These are phyloP conservation scores for Plutella xylostella DNA, from an alignment of 2,888 invertebrate species.

Conservation along the genomic window DNA sequence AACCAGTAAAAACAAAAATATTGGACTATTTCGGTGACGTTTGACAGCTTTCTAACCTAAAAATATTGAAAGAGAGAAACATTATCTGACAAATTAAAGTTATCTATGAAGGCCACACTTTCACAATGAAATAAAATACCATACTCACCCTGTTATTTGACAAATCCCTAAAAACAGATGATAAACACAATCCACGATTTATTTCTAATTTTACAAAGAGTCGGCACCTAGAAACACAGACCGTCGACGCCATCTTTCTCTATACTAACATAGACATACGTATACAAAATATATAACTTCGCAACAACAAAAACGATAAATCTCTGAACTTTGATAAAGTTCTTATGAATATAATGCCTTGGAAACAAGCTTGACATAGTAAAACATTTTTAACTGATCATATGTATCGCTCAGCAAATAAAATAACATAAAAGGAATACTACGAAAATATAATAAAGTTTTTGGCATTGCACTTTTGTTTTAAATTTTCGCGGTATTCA, in stretches of 20 bases:
- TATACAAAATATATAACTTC: neutral
- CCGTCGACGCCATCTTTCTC: constrained; percentile 71
- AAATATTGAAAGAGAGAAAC: constrained; percentile 25
- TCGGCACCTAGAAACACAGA: constrained; percentile 72
- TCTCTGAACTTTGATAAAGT: neutral
- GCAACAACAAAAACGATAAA: neutral
- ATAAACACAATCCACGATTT: constrained; percentile 69
- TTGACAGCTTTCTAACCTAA: constrained; percentile 39
- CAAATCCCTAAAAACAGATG: constrained; percentile 61
- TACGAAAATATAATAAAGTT: too few relatives aligned
- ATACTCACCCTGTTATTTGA: constrained; percentile 62
- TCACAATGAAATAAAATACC: constrained; percentile 21
- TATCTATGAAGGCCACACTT: constrained; percentile 36
- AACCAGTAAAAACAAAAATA: constrained; percentile 19
- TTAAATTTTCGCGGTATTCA: too few relatives aligned
- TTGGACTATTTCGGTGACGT: constrained; percentile 37
- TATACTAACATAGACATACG: neutral
- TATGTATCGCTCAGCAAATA: too few relatives aligned
- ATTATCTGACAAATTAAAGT: constrained; percentile 29
- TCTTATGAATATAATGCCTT: too few relatives aligned
- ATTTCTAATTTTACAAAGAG: constrained; percentile 71
- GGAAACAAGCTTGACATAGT: too few relatives aligned
- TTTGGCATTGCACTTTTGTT: too few relatives aligned
- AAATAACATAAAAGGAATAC: too few relatives aligned
- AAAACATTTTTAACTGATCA: too few relatives aligned